Base-by-base conservation (phyloP, 2,888 invertebrate genomes). In the Xanthorhoe spadicearia region DNA sequence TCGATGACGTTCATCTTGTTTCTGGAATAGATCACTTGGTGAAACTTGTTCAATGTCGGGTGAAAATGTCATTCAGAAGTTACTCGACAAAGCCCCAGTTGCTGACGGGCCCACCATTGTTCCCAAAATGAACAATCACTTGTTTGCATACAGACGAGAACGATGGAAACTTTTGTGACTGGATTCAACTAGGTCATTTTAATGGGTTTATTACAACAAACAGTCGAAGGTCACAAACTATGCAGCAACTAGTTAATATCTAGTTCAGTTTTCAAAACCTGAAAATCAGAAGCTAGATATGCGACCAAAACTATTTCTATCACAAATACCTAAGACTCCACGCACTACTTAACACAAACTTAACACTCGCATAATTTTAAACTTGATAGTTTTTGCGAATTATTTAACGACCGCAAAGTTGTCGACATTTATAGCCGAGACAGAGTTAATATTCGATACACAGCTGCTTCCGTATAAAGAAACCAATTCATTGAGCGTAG, bases 41-140 rank as follows among this genome's bases (percentile, higher is more conserved):
- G 32, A 28, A 59, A 43, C 63, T 48, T 63, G 49, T 64, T 63
- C 48, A 68, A 57, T 76, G 73, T 76, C 74, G 64, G 56, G 72
- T 68, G 74, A 57, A 69, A 70, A 71, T 66, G 70, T 72, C 68
- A 74, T 75, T 77, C 69, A 63, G 51, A 57, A 70, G 73, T 60
- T 68, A 68, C 57, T 72, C 61, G 66, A 78, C 77, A 79, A 80
- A 72, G 71, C 61, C 54, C 60, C 69, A 64, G 66, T 52, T 15
- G 61, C 72, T 73, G 70, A 70, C 66, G 67, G 54, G 64, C 65
- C 68, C 67, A 67, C 61, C 57, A 74, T 81, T 83, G 83, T 82
- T 71, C 74, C 72, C 69, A 65, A 79, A 77, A 77, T 69, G 79
- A 78, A 71, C 75, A 77, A 74, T 74, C 73, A 73, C 59, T 75